These are phyloP conservation scores for Chaenocephalus aceratus DNA, from an alignment of 2,113 vertebrate genomes.

Conservation along the genomic window DNA sequence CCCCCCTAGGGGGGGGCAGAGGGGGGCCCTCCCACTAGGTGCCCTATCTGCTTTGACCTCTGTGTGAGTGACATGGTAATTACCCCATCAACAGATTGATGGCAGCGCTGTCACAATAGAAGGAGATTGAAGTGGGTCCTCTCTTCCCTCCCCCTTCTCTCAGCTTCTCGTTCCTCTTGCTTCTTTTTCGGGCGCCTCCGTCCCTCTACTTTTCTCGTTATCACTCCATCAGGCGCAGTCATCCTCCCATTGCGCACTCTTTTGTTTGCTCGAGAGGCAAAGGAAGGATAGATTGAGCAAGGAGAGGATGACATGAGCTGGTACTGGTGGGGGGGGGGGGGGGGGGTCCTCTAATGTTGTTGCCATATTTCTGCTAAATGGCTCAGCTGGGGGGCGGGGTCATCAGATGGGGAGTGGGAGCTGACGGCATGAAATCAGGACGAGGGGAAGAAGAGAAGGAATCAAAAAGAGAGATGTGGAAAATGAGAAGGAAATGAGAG, in stretches of 20 bases:
- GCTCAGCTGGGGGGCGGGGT: slow-evolving; percentile 74
- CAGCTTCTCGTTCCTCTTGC: slow-evolving; percentile 55
- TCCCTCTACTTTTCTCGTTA: slow-evolving; percentile 62
- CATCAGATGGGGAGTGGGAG: slow-evolving; percentile 33
- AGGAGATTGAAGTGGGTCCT: slow-evolving; percentile 82
- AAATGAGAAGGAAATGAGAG: slow-evolving; percentile 40
- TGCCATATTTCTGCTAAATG: slow-evolving; percentile 82
- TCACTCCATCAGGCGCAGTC: slow-evolving; percentile 73
- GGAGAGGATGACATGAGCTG: slow-evolving; percentile 61
- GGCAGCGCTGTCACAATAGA: slow-evolving; percentile 85
- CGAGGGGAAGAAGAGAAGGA: not conserved
- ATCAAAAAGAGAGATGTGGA: not conserved
- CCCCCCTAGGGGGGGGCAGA: too few species aligned
- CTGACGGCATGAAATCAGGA: slow-evolving; percentile 58
- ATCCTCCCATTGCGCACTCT: slow-evolving; percentile 51
- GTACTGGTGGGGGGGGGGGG: slow-evolving; percentile 42
- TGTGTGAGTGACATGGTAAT: slow-evolving; percentile 90
- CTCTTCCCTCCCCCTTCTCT: slow-evolving; percentile 57
- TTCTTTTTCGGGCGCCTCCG: slow-evolving; percentile 24
- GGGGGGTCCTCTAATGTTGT: slow-evolving; percentile 76
- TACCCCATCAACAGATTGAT: slow-evolving; percentile 88
- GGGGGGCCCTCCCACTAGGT: slow-evolving; percentile 58
- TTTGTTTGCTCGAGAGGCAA: slow-evolving; percentile 69
- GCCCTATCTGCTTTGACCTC: slow-evolving; percentile 86
- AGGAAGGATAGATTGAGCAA: slow-evolving; percentile 32